These are phyloP conservation scores for Leptinotarsa lineolata DNA, from an alignment of 1,140 invertebrate genomes.

Conservation along the genomic window DNA sequence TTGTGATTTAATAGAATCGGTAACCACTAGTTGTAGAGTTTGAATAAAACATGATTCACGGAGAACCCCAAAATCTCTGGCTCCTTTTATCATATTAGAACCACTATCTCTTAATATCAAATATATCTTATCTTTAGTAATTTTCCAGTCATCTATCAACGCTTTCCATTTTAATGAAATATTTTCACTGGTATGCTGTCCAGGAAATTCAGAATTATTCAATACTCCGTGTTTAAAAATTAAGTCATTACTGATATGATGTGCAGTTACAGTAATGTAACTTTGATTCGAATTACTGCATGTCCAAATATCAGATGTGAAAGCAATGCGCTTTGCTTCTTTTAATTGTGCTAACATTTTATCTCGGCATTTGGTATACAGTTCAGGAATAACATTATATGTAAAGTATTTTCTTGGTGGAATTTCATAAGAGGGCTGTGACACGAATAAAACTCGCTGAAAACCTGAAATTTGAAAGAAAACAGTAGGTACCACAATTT, in stretches of 20 bases:
- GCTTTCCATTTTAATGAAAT: neutral
- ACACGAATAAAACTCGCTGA: too few relatives aligned
- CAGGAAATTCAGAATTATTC: constrained; percentile 13
- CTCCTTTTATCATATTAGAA: constrained; percentile 6
- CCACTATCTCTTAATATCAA: constrained; percentile 13
- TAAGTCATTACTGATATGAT: too few relatives aligned
- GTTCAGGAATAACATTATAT: too few relatives aligned
- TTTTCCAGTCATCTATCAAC: constrained; percentile 8
- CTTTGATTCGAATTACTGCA: too few relatives aligned
- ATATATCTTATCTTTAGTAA: constrained; percentile 13
- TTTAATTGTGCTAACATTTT: too few relatives aligned
- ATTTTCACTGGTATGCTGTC: neutral
- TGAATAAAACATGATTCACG: constrained; percentile 27
- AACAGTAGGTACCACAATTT: constrained; percentile 7
- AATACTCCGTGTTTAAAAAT: neutral
- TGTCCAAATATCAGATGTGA: too few relatives aligned
- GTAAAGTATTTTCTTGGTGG: too few relatives aligned
- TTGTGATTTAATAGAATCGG: constrained; percentile 11
- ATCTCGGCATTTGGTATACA: too few relatives aligned
- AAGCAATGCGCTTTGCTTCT: too few relatives aligned
- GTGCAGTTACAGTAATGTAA: neutral
- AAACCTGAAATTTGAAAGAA: too few relatives aligned
- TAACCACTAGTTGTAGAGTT: constrained; percentile 23
- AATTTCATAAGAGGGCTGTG: too few relatives aligned
- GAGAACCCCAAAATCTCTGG: constrained; percentile 9